Conservation (phyloP, 2,888 invertebrate species). For the Amorpha juglandis region DNA sequence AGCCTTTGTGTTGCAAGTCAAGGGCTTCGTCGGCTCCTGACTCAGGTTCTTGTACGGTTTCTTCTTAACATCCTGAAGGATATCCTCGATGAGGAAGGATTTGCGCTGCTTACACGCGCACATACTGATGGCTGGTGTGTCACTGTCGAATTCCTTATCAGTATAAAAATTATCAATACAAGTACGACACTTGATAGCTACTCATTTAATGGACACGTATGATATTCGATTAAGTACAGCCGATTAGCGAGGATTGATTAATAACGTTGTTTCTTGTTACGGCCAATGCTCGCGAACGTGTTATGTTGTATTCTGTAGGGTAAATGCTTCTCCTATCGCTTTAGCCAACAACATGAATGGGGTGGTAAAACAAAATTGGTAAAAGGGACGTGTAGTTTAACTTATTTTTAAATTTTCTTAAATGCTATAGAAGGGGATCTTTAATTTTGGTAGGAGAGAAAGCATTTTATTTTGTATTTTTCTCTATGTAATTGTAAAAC, state of each 20-base stretch:
- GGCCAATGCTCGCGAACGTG: background rate
- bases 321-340: background rate
- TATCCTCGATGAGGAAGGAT: slow-evolving; percentile 75
- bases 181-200: slow-evolving; percentile 78
- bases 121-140: slow-evolving; percentile 62
- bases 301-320: background rate
- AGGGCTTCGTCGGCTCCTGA: slow-evolving; percentile 57
- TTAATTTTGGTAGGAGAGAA: no score
- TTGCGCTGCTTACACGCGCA: slow-evolving; percentile 77
- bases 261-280: background rate
- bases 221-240: slow-evolving; percentile 60
- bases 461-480: no score
- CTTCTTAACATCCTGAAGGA: slow-evolving; percentile 63
- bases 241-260: slow-evolving; percentile 25
- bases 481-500: no score
- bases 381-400: no score
- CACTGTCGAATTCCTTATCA: slow-evolving; percentile 76
- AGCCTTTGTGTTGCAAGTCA: slow-evolving; percentile 46
- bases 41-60: slow-evolving; percentile 60
- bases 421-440: no score
- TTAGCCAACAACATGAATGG: no score
- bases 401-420: no score
- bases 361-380: no score
- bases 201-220: slow-evolving; percentile 77
- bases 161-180: slow-evolving; percentile 61